These are phyloP conservation scores for Tolmerus cingulatus DNA, from an alignment of 2,888 invertebrate species.

Conservation along the genomic window DNA sequence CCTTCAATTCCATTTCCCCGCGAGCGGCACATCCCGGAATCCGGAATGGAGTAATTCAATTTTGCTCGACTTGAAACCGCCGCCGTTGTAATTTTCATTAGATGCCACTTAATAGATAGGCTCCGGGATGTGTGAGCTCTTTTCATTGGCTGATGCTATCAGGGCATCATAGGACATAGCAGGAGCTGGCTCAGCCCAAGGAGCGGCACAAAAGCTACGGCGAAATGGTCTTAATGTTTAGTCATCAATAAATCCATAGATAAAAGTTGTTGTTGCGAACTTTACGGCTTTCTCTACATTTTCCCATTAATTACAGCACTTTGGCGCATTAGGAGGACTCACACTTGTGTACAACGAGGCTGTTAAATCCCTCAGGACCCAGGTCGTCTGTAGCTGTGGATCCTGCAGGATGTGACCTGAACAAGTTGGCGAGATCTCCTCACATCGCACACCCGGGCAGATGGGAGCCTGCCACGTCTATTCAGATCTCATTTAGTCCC, in stretches of 20 bases:
- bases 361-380: slow-evolving; percentile 3
- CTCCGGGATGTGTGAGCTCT: background rate
- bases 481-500: background rate
- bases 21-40: background rate
- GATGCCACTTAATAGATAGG: slow-evolving; percentile 18
- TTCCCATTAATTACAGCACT: slow-evolving; percentile 23
- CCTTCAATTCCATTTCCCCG: background rate
- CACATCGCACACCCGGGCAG: background rate
- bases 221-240: background rate
- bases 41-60: background rate
- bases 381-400: background rate
- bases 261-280: slow-evolving; percentile 27
- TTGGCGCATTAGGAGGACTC: slow-evolving; percentile 12
- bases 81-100: slow-evolving; percentile 4
- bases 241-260: slow-evolving; percentile 27
- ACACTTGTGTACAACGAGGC: background rate
- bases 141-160: background rate
- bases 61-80: background rate
- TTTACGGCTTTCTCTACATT: slow-evolving; percentile 17
- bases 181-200: background rate
- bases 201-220: background rate
- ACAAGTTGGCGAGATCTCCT: background rate
- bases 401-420: background rate
- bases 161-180: background rate
- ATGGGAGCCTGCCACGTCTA: background rate